Conservation (phyloP, 2,113 vertebrate species). For the Corydoras maculifer region DNA sequence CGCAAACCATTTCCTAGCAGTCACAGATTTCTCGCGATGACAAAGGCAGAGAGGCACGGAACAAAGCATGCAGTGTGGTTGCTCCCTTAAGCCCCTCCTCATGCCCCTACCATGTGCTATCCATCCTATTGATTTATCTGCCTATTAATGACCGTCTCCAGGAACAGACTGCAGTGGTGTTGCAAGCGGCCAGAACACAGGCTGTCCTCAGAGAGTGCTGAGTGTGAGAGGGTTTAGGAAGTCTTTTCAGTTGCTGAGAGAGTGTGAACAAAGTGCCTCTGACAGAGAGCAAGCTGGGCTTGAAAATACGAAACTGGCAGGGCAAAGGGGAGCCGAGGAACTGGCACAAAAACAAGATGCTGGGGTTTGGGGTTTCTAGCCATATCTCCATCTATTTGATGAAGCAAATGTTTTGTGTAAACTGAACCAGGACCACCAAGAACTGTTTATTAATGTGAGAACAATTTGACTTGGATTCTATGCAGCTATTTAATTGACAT, state of each 20-base stretch:
- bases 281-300: conserved; percentile 22
- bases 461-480: no score
- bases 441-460: no score
- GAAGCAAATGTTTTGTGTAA: no score
- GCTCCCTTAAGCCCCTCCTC: conserved; percentile 17
- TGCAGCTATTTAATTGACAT: no score
- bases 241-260: conserved; percentile 22
- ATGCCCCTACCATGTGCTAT: conserved; percentile 24
- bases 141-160: conserved; percentile 37
- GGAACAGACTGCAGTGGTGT: conserved; percentile 43
- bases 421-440: no score
- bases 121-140: conserved; percentile 38
- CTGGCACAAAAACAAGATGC: not conserved
- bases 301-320: conserved; percentile 31
- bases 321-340: not conserved
- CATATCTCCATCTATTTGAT: not conserved
- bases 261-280: conserved; percentile 17
- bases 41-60: conserved; percentile 22
- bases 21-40: conserved; percentile 27
- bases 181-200: conserved; percentile 37
- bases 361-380: not conserved
- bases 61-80: conserved; percentile 23
- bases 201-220: conserved; percentile 31
- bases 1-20: conserved; percentile 7
- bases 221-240: conserved; percentile 15